Evolutionary conservation across 1,140 invertebrate species (phyloP).

Genomic region (Bombus confusus): DNA sequence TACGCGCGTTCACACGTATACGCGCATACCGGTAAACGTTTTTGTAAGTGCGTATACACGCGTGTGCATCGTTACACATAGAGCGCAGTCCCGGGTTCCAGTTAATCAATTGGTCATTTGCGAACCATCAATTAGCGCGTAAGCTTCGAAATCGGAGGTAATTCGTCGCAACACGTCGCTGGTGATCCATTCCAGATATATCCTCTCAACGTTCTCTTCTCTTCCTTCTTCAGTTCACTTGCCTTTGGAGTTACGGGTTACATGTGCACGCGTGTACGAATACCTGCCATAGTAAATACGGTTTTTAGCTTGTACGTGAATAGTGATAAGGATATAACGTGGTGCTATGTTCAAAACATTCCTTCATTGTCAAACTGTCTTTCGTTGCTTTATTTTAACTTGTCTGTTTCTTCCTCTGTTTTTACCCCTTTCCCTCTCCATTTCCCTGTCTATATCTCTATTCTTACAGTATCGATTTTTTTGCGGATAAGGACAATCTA

Average conservation of each 20-base stretch:
- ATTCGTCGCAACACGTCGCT: constrained; percentile 29
- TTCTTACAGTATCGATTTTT: constrained; percentile 12
- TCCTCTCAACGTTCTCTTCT: background rate
- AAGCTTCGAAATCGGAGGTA: constrained; percentile 38
- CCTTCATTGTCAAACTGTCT: background rate
- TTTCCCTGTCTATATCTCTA: background rate
- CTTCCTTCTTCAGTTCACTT: background rate
- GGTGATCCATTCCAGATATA: background rate
- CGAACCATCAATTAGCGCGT: constrained; percentile 38
- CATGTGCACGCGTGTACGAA: constrained; percentile 33
- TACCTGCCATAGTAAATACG: constrained; percentile 52
- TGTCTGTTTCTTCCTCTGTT: background rate
- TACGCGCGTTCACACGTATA: constrained; percentile 5
- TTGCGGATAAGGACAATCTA: background rate
- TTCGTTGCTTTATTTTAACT: background rate
- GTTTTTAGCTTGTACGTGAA: constrained; percentile 56
- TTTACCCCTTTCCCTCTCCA: background rate
- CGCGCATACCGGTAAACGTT: background rate
- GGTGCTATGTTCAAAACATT: constrained; percentile 50
- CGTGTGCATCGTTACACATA: constrained; percentile 34
- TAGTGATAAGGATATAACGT: constrained; percentile 47
- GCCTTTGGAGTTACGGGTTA: constrained; percentile 3
- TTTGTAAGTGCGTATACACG: constrained; percentile 24
- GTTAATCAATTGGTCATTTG: constrained; percentile 47
- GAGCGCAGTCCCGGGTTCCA: constrained; percentile 41